Percentiles rank a stretch among this genome's conserved stretches.
Evolutionary conservation across 2,797 vertebrate genomes (phyloP).

Genomic region (Cyprinella venusta): DNA sequence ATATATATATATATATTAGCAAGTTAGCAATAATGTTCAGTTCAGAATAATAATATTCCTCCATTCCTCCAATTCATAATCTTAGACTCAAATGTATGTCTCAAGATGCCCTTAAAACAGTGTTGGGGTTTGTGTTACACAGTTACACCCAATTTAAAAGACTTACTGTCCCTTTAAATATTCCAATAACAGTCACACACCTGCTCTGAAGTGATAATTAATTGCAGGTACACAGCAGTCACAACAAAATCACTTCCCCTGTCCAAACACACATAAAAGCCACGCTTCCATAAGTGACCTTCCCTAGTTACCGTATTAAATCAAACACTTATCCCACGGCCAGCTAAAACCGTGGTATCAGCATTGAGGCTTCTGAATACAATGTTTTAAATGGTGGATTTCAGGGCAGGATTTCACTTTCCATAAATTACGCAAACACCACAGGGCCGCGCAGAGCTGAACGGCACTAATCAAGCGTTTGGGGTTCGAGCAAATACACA

Average conservation of each 20-base stretch:
- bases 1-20: too few species aligned
- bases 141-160: constrained; percentile 26
- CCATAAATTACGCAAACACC: constrained; percentile 49
- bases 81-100: neutral
- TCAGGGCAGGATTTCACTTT: constrained; percentile 41
- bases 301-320: constrained; percentile 18
- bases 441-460: constrained; percentile 39
- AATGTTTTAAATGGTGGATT: constrained; percentile 39
- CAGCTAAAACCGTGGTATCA: constrained; percentile 27
- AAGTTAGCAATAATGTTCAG: neutral
- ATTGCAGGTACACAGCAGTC: constrained; percentile 20
- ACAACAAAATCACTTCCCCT: constrained; percentile 2
- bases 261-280: constrained; percentile 10
- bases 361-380: neutral
- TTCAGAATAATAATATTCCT: neutral
- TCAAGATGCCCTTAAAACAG: neutral
- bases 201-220: constrained; percentile 36
- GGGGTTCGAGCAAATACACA: constrained; percentile 37
- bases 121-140: neutral
- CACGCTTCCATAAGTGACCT: constrained; percentile 7
- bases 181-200: constrained; percentile 17
- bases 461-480: constrained; percentile 48
- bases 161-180: constrained; percentile 10
- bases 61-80: neutral
- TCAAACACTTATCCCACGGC: constrained; percentile 8